A percentile compares a stretch with the other conserved stretches of the same genome.
These are phyloP conservation scores for Lasiurus cinereus DNA, from an alignment of 2,113 vertebrate genomes.

Conservation along the genomic window DNA sequence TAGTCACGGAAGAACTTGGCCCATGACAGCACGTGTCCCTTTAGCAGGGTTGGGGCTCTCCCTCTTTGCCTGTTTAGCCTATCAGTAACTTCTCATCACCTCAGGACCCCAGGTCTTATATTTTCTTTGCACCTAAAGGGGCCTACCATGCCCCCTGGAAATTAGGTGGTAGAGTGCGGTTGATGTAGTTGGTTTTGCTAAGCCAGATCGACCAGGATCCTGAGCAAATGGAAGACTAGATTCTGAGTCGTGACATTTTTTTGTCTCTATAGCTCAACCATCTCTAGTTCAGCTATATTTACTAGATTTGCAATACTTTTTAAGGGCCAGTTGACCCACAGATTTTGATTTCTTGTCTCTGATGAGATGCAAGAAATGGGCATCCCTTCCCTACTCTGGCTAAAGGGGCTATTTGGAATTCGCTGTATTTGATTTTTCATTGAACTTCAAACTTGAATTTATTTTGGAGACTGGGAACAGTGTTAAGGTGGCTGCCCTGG, in stretches of 20 bases:
- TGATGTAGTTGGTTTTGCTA: background rate
- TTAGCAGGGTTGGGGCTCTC: background rate
- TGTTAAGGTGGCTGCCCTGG: background rate
- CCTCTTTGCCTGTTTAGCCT: background rate
- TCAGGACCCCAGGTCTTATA: background rate
- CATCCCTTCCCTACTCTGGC: background rate
- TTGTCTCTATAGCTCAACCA: background rate
- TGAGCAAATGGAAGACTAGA: background rate
- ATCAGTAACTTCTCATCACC: background rate
- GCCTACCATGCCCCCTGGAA: background rate
- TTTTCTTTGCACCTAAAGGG: background rate
- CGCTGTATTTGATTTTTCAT: background rate
- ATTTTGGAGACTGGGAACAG: background rate
- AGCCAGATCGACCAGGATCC: background rate
- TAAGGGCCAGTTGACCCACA: background rate
- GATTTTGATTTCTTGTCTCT: background rate
- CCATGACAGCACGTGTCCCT: fast-evolving
- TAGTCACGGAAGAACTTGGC: background rate
- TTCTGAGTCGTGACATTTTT: background rate
- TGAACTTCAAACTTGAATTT: slow-evolving; percentile 1
- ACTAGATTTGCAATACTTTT: background rate
- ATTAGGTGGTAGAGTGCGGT: background rate
- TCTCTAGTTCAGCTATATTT: background rate
- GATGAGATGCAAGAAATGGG: background rate
- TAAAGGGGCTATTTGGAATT: background rate